Percentiles rank a stretch among this genome's conserved stretches.
Evolutionary conservation across 1,140 invertebrate species (phyloP).

Genomic region (Thaumetopoea pityocampa): DNA sequence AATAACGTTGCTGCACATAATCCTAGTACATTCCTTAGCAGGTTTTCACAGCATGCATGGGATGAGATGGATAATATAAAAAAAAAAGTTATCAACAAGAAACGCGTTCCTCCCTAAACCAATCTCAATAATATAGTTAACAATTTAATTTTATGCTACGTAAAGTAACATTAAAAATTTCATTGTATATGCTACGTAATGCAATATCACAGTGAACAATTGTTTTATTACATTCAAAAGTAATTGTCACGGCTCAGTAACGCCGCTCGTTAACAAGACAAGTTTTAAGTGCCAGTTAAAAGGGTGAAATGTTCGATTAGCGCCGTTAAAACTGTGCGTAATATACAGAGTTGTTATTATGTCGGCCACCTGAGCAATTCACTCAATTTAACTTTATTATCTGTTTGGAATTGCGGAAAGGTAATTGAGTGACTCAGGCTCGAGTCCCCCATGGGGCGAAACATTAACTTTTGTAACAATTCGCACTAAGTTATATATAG

Average conservation of each 20-base stretch:
- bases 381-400: constrained; percentile 52
- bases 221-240: constrained; percentile 9
- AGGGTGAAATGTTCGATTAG: constrained; percentile 27
- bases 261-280: constrained; percentile 26
- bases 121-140: no score
- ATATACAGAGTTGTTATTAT: constrained; percentile 25
- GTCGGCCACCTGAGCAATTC: constrained; percentile 45
- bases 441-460: constrained; percentile 12
- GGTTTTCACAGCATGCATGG: no score
- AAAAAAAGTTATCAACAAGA: no score
- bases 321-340: constrained; percentile 23
- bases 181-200: not conserved
- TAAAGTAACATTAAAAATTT: not conserved
- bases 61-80: no score
- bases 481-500: not conserved
- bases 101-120: no score
- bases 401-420: constrained; percentile 33
- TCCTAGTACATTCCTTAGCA: no score
- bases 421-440: constrained; percentile 31
- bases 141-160: no score
- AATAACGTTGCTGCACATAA: no score
- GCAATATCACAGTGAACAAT: constrained; percentile 5
- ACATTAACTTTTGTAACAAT: constrained; percentile 19
- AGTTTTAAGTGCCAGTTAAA: constrained; percentile 31
- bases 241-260: constrained; percentile 22